Percentiles rank a stretch among this genome's conserved stretches.
Evolutionary conservation across 2,888 invertebrate genomes (phyloP).

Genomic region (Agapostemon virescens): DNA sequence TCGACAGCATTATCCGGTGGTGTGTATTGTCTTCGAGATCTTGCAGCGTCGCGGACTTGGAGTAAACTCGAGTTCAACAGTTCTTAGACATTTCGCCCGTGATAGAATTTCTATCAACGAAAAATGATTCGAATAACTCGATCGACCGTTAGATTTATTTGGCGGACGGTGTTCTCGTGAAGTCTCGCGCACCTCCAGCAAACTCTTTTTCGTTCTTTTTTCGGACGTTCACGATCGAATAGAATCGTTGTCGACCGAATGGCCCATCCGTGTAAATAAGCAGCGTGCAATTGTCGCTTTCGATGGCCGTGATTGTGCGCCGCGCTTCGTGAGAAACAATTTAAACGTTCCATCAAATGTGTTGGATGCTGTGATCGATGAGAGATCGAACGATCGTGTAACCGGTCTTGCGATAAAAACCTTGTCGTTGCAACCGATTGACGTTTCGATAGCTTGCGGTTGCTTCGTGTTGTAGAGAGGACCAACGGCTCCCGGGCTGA

Average conservation of each 20-base stretch:
- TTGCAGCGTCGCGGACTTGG: too few species aligned
- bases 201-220: neutral
- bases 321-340: neutral
- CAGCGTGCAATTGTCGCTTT: neutral
- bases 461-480: conserved; percentile 5
- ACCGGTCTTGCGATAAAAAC: conserved; percentile 26
- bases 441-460: conserved; percentile 27
- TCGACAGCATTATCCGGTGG: too few species aligned
- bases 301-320: neutral
- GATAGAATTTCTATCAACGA: too few species aligned
- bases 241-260: neutral
- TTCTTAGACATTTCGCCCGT: too few species aligned
- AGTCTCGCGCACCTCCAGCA: neutral
- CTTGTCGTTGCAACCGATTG: conserved; percentile 16
- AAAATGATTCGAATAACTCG: too few species aligned
- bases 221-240: neutral
- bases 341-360: neutral
- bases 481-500: conserved; percentile 23
- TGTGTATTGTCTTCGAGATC: too few species aligned
- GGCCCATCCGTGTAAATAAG: neutral
- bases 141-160: neutral
- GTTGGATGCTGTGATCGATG: neutral
- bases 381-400: conserved; percentile 10
- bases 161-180: neutral
- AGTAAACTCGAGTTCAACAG: too few species aligned